Base-by-base conservation (phyloP, 2,888 invertebrate genomes). In the Ormyrus labotus region DNA sequence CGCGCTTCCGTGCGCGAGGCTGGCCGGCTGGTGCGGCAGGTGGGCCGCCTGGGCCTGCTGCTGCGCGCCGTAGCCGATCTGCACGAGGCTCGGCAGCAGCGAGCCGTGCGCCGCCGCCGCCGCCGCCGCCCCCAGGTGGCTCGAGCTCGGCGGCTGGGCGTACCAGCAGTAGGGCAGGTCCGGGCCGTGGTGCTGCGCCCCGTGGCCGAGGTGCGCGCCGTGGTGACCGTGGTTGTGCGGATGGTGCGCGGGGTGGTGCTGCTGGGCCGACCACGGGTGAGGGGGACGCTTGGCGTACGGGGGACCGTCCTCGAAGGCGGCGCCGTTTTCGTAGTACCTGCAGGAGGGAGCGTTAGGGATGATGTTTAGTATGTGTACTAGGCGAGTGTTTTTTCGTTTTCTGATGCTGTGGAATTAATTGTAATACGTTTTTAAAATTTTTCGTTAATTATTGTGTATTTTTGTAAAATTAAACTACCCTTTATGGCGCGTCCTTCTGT, bases 301-400 rank as follows among this genome's bases (percentile, higher is more conserved):
- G 5, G 65, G 64, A 0, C 78, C 78, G 5, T 82, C 82, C 8
- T 82, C 82, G 78, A 82, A 82, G 3, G 55, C 77, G 10, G 51
- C 53, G 2, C 82, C 80, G 75, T 82, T 82, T 13, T 82, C 82
- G 75, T 82, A 82, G 68, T 80, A 82, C 0, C 82, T 82, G 76
- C 72, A 3, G 13, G 6, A 10, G 5, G 34, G 58, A 48, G 2
- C 19, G 11, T 47, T 9, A 8, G 10, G n/a, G n/a, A 47, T 19
- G 19, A 34, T 34, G 34, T 34, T 34, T 34, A 34, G 34, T 3
- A 13, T 34, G 34, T 4, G 4, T 4, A 4, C 34, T 34, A 4
- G 34, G 34, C 34, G 34, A 34, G 34, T 34, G 34, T 34, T 4
- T 3, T 2, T 2, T 34, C 2, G 0, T 34, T 34, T 34, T 34